Base-by-base conservation (phyloP, 2,888 invertebrate genomes). In the Thera britannica region DNA sequence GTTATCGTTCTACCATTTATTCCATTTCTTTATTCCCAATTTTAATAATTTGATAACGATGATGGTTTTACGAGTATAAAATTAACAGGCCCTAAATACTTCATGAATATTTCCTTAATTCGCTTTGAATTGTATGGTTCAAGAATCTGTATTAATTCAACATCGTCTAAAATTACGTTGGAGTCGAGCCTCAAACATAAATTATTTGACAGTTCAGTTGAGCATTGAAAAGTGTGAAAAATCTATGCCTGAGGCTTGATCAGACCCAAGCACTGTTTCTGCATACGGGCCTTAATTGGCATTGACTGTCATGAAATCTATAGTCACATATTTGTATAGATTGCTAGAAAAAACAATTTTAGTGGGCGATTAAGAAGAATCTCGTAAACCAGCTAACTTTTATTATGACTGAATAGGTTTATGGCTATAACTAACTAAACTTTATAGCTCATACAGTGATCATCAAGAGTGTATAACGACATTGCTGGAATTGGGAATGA, bases 111-210 rank as follows among this genome's bases (percentile, higher is more conserved):
- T 62, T 64, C 48, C 54, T 51, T 56, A 41, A 63, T 54, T 58
- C 62, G 58, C 23, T 65, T 59, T 64, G 58, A 65, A 74, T 68
- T 68, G 67, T 67, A 61, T 71, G 54, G 62, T 54, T 41, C 48
- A 54, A 7, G 52, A 41, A 35, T 55, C 35, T 58, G 23, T 60
- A 23, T 23, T 23, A 23, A 23, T 63, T 67, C 58, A 58, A 48
- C 46, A 44, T 44, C 11, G 52, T 62, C 46, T 62, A 36, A 62
- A 62, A 59, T 56, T 59, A 44, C 38, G 9, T 58, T 23, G 23
- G 23, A 23, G 23, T 23, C 23, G 23, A 23, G 23, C 23, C 23
- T 23, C 23, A 23, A 23, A 23, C 23, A 23, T 23, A 23, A 1
- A 23, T 23, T 23, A 1, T 23, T 23, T 23, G 23, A 23, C 23